Evolutionary conservation across 2,113 vertebrate species (phyloP), one percentile per base, ranked within the genome.

Genomic region (Pungitius pungitius): DNA sequence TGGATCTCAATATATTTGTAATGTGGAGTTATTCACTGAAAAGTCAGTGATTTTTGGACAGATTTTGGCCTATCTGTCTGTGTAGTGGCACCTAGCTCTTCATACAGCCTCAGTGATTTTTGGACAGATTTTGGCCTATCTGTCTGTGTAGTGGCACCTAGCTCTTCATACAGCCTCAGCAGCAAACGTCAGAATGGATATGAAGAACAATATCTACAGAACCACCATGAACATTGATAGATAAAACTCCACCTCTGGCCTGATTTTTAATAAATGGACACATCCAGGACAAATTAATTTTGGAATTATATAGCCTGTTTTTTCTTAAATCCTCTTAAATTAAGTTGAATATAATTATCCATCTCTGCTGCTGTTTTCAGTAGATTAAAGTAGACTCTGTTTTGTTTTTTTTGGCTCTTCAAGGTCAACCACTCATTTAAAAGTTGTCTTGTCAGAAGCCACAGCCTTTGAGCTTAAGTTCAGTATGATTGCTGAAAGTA

Each of bases 281-380:
- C 59, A 51, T 72, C 20, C 56, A 76, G 68, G 45, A 47, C 47
- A 26, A 67, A 33, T 22, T 56, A 35, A 49, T 49, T 59, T 72
- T 51, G 40, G 24, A 56, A 15, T 30, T 30, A 14, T 3, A 47
- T 6, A 35, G 26, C 40, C 55, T 61, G 52, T 40, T 74, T 69
- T 47, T 47, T 14, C 55, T 40, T 7, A 15, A 39, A 55, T 22
- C 13, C 24, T 24, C 13, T 35, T 20, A 6, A 45, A 55, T 18
- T 20, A 40, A 20, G 24, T 56, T 37, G 0, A 18, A 14, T 26
- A 14, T 8, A 49, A 9, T 18, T 71, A 33, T 43, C 37, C 3
- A 27, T 22, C 24, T 26, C 49, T 54, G 17, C 22, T 4, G 2
- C 15, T 40, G 22, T 40, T 20, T 15, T 42, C 3, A 15, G 17